These are phyloP conservation scores for Rhagonycha fulva DNA, from an alignment of 2,888 invertebrate genomes.

Conservation along the genomic window DNA sequence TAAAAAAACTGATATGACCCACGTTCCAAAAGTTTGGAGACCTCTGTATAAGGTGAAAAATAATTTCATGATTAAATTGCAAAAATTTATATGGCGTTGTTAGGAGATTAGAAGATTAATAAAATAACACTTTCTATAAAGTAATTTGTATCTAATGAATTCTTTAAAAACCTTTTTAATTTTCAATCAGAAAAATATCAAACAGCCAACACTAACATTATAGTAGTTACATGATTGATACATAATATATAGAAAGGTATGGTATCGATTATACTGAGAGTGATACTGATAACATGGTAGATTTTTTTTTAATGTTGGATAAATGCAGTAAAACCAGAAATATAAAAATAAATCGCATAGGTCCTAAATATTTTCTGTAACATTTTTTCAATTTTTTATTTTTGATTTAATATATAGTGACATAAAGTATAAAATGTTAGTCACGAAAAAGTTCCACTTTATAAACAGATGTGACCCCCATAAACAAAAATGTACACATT, in stretches of 20 bases:
- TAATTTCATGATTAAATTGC: too few relatives aligned
- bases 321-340: background rate
- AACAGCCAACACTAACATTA: background rate
- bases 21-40: too few relatives aligned
- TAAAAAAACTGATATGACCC: too few relatives aligned
- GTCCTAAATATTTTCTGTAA: background rate
- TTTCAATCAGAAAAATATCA: background rate
- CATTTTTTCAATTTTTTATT: background rate
- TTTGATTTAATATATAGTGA: background rate
- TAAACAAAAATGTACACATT: background rate
- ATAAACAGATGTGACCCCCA: background rate
- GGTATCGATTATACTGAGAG: background rate
- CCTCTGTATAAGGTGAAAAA: too few relatives aligned
- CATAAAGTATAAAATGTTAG: background rate
- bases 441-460: background rate
- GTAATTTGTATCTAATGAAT: background rate
- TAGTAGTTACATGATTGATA: background rate
- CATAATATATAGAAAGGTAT: background rate
- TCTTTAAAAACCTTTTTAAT: background rate
- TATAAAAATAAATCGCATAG: background rate
- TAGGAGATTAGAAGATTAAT: too few relatives aligned
- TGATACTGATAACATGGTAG: background rate
- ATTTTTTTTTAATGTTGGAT: background rate
- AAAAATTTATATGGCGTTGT: background rate
- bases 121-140: too few relatives aligned